These are phyloP conservation scores for Drosophila quadrilineata DNA, from an alignment of 1,140 invertebrate genomes.

Conservation along the genomic window DNA sequence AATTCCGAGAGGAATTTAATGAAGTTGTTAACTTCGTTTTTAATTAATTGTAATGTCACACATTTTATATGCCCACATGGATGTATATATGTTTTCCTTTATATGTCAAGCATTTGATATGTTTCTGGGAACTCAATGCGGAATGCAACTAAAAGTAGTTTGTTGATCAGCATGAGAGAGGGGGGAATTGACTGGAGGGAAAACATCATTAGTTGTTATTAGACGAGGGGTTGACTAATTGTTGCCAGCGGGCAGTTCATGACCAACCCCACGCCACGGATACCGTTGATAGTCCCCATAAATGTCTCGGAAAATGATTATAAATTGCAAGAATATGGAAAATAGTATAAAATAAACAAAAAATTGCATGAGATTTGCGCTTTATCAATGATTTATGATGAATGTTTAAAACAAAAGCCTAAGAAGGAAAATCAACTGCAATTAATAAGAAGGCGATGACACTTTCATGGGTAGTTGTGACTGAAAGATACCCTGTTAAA, in stretches of 20 bases:
- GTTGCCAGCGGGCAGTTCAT: slow-evolving; percentile 40
- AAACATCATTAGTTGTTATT: slow-evolving; percentile 61
- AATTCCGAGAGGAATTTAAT: slow-evolving; percentile 58
- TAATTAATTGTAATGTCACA: too few relatives aligned
- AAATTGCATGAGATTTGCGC: slow-evolving; percentile 33
- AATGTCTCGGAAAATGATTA: slow-evolving; percentile 46
- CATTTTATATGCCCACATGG: too few relatives aligned
- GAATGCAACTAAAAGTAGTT: background rate
- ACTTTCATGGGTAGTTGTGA: background rate
- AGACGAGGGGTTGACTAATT: slow-evolving; percentile 58
- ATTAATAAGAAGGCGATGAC: slow-evolving; percentile 2
- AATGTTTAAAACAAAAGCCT: slow-evolving; percentile 30
- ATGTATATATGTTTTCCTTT: too few relatives aligned
- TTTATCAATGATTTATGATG: slow-evolving; percentile 65
- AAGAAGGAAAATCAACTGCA: background rate
- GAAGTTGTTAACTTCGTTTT: slow-evolving; percentile 61
- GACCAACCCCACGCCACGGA: slow-evolving; percentile 26
- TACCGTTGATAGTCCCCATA: slow-evolving; percentile 28
- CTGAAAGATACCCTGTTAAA: background rate
- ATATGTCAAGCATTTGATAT: slow-evolving; percentile 29
- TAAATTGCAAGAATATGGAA: slow-evolving; percentile 41
- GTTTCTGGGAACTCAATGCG: slow-evolving; percentile 44
- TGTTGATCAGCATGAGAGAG: background rate
- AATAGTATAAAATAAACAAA: too few relatives aligned
- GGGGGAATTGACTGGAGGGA: background rate